Evolutionary conservation across 2,113 vertebrate species (phyloP).

Genomic region (Calidris pygmaea): DNA sequence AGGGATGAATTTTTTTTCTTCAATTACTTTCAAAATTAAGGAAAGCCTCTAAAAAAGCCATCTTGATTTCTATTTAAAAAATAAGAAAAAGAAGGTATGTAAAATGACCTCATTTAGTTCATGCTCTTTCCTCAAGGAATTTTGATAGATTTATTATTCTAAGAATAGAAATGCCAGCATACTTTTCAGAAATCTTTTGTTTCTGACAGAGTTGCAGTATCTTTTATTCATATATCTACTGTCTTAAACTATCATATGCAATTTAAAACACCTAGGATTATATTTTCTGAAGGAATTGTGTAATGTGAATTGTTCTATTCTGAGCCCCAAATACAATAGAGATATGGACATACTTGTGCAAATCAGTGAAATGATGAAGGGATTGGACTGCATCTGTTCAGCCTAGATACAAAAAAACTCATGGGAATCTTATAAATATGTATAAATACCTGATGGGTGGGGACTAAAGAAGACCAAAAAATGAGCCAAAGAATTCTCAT

Average conservation of each 20-base stretch:
- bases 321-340: not conserved
- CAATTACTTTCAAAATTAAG: not conserved
- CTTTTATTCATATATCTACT: not conserved
- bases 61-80: not conserved
- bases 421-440: not conserved
- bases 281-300: not conserved
- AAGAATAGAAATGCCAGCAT: not conserved
- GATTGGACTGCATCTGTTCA: not conserved
- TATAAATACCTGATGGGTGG: not conserved
- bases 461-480: not conserved
- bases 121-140: not conserved
- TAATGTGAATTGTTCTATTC: not conserved
- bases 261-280: not conserved
- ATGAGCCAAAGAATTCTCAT: not conserved
- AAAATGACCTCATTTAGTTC: not conserved
- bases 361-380: not conserved
- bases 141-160: not conserved
- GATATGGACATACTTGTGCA: not conserved
- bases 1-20: not conserved
- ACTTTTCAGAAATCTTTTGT: not conserved
- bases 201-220: not conserved
- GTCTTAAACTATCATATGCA: not conserved
- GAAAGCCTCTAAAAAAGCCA: not conserved
- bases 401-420: not conserved
- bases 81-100: not conserved